Percentiles rank a stretch among this genome's conserved stretches.
These are phyloP conservation scores for Hypercompe scribonia DNA, from an alignment of 2,888 invertebrate species.

Conservation along the genomic window DNA sequence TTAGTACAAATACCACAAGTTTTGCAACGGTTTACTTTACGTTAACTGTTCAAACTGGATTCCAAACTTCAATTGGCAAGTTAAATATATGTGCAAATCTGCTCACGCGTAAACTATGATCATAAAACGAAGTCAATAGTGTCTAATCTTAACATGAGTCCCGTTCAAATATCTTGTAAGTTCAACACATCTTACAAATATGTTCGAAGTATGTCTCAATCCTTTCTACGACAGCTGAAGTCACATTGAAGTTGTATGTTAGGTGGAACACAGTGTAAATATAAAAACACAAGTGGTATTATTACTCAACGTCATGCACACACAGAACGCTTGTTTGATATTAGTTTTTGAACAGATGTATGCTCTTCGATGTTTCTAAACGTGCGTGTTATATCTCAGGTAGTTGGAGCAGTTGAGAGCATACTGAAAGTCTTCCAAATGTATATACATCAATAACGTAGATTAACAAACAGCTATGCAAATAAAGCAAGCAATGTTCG, in stretches of 20 bases:
- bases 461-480: background rate
- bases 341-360: constrained; percentile 15
- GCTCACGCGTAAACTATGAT: no score
- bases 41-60: no score
- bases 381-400: constrained; percentile 52
- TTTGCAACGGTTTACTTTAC: no score
- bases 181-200: background rate
- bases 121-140: no score
- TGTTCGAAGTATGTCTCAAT: background rate
- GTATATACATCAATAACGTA: background rate
- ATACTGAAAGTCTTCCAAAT: background rate
- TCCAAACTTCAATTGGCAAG: no score
- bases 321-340: constrained; percentile 16
- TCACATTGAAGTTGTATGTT: constrained; percentile 4
- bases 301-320: constrained; percentile 19
- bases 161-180: background rate
- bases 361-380: constrained; percentile 41
- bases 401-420: constrained; percentile 14
- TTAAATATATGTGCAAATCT: no score
- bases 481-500: background rate
- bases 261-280: constrained; percentile 21
- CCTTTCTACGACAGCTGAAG: constrained; percentile 1
- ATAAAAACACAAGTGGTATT: constrained; percentile 27
- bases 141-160: background rate
- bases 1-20: no score